Base-by-base conservation (phyloP, 2,888 invertebrate genomes). In the Gryllus longicercus region DNA sequence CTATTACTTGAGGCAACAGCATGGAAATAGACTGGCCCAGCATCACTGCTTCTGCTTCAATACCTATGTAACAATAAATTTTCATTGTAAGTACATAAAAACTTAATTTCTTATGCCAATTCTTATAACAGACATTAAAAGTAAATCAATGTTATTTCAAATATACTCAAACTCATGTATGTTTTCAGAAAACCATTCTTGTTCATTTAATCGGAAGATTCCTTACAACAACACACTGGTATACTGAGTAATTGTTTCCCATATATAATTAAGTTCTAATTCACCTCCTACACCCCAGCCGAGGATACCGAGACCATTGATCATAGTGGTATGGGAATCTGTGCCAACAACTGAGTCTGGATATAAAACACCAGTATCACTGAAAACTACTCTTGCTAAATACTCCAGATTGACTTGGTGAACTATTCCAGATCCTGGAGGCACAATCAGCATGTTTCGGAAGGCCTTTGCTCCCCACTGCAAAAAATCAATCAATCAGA, bases 31-130 rank as follows among this genome's bases (percentile, higher is more conserved):
- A 94, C 86, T 99, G 98, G 0, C 98, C 98, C 85, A 99, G 87
- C 99, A 99, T 99, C 75, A 98, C 99, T 4, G 99, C 98, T 87
- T 99, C 99, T 0, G 99, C 99, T 90, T 99, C 99, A 84, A 99
- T 99, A 79, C 96, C 95, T 92, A 76, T 78, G 77, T 14, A 80
- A 63, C 76, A 51, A 21, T 21, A 21, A 51, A 25, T 38, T 38
- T 38, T 38, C 25, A 38, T 38, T 38, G 4, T 2, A 0, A 38
- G 25, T 38, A 38, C 25, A 38, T 38, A 38, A 38, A 38, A 38
- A 38, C 25, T 38, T 38, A 2, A 38, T 38, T 38, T 38, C 25
- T 38, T 38, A 38, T 38, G 25, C 25, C 4, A 38, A 38, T 38
- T 38, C 25, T 38, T 38, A 38, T 38, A 38, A 38, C 25, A 38